phyloP scores from a whole-genome alignment of 2,797 vertebrate genomes.

The Tarsius wallacei region DNA sequence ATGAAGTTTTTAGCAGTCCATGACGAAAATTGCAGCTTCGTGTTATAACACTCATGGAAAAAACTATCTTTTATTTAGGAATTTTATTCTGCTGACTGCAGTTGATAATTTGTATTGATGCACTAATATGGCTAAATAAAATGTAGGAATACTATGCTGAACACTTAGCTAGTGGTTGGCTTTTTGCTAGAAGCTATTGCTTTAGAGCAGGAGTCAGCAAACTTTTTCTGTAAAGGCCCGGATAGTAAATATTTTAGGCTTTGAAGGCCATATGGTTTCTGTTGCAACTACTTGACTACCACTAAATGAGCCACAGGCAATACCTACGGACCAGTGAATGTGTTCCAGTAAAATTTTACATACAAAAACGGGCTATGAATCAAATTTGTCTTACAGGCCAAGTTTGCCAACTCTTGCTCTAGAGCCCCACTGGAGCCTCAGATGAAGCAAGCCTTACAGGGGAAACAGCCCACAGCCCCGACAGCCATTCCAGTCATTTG shows the following conservation, averaged over 20 bases:
- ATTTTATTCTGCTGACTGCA: slow-evolving; percentile 24
- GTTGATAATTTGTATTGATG: not conserved
- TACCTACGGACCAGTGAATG: not conserved
- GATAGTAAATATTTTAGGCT: not conserved
- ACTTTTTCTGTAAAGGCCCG: not conserved
- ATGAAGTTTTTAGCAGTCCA: not conserved
- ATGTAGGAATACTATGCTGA: not conserved
- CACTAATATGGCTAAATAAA: not conserved
- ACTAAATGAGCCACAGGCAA: not conserved
- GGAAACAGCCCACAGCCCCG: too few species aligned
- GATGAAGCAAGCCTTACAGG: not conserved
- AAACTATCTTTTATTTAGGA: not conserved
- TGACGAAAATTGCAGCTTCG: not conserved
- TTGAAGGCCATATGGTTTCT: not conserved
- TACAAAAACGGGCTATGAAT: not conserved
- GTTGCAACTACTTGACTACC: not conserved
- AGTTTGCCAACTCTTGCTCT: not conserved
- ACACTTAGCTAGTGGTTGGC: not conserved
- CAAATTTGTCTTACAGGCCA: not conserved
- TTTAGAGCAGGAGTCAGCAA: not conserved
- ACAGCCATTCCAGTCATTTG: not conserved
- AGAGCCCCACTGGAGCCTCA: not conserved
- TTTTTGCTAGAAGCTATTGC: not conserved
- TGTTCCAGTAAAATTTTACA: not conserved
- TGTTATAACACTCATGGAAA: not conserved